These are phyloP conservation scores for Hypothenemus hampei DNA, from an alignment of 1,140 invertebrate species.

Conservation along the genomic window DNA sequence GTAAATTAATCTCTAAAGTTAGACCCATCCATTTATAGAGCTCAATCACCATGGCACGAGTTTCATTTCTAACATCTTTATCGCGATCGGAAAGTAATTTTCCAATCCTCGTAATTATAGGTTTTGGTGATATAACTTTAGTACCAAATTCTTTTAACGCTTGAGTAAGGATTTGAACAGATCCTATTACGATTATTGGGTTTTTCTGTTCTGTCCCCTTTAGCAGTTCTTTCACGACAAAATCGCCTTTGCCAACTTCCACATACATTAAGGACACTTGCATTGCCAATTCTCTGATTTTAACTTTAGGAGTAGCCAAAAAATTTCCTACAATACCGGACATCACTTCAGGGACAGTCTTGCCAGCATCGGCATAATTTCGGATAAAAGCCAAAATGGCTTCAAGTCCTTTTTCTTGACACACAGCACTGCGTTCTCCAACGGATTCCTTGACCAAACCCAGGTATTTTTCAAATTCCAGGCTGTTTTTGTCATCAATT, in stretches of 20 bases:
- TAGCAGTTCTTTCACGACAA: conserved; percentile 80
- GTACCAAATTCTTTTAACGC: conserved; percentile 85
- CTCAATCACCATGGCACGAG: conserved; percentile 83
- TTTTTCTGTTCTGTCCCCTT: conserved; percentile 95
- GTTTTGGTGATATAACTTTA: conserved; percentile 86
- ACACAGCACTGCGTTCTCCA: conserved; percentile 87
- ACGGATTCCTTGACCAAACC: conserved; percentile 95
- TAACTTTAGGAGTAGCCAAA: conserved; percentile 82
- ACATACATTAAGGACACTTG: conserved; percentile 91
- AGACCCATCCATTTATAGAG: conserved; percentile 66
- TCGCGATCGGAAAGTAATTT: conserved; percentile 85
- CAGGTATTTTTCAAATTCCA: conserved; percentile 88
- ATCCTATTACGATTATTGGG: conserved; percentile 88
- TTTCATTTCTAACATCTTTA: conserved; percentile 87
- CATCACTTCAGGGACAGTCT: conserved; percentile 86
- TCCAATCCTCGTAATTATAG: conserved; percentile 82
- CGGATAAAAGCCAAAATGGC: conserved; percentile 85
- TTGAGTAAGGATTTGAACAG: conserved; percentile 68
- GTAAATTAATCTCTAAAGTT: conserved; percentile 67
- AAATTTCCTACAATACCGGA: conserved; percentile 86
- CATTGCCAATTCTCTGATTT: conserved; percentile 85
- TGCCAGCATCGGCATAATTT: conserved; percentile 79
- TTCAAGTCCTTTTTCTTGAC: conserved; percentile 94
- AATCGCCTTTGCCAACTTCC: conserved; percentile 93
- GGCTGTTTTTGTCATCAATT: conserved; percentile 86